Evolutionary conservation across 2,888 invertebrate genomes (phyloP).

Genomic region (Habrosyne pyritoides): DNA sequence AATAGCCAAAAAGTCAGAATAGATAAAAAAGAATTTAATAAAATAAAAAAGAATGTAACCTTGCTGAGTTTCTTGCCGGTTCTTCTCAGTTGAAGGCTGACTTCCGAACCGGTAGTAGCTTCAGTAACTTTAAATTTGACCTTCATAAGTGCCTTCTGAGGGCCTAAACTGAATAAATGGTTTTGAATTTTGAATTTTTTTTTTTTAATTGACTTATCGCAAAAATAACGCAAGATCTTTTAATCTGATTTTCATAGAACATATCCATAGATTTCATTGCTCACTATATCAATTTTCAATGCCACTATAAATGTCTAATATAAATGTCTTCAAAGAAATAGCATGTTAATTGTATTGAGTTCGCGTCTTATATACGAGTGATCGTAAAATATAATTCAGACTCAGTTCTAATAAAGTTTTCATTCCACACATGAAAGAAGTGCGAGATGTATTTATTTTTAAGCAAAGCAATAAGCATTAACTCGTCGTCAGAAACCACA

Average conservation of each 20-base stretch:
- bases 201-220: no score
- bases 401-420: slow-evolving; percentile 3
- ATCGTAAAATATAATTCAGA: slow-evolving; percentile 3
- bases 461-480: not conserved
- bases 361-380: slow-evolving; percentile 1
- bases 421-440: not conserved
- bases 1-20: no score
- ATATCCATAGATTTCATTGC: slow-evolving; percentile 1
- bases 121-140: no score
- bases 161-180: no score
- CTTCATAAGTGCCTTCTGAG: no score
- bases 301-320: not conserved
- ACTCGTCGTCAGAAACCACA: not conserved
- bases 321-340: slow-evolving; percentile 4
- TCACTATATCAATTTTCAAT: not conserved
- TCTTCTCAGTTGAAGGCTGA: no score
- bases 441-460: slow-evolving; percentile 2
- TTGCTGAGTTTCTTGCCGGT: no score
- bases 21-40: no score
- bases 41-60: no score
- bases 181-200: no score
- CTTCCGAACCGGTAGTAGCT: no score
- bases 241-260: not conserved
- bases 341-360: slow-evolving; percentile 3
- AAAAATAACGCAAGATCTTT: not conserved